These are phyloP conservation scores for Falco punctatus DNA, from an alignment of 2,113 vertebrate genomes.

Conservation along the genomic window DNA sequence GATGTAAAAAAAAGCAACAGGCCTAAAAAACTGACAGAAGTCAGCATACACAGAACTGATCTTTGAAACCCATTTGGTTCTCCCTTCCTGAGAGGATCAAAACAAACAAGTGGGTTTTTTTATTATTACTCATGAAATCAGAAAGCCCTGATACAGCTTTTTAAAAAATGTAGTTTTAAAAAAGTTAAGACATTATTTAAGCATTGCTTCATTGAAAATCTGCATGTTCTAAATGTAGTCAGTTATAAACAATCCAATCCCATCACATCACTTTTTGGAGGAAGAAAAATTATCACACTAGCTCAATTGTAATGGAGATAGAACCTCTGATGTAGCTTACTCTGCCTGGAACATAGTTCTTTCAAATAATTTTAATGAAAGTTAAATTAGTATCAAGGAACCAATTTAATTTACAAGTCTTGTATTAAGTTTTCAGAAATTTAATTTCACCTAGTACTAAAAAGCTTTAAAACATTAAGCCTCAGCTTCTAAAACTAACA, in stretches of 20 bases:
- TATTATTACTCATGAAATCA: not conserved
- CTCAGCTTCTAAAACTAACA: not conserved
- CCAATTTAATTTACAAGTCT: not conserved
- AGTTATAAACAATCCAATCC: not conserved
- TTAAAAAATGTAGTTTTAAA: not conserved
- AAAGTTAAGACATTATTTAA: not conserved
- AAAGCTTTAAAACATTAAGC: not conserved
- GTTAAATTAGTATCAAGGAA: slow-evolving; percentile 7
- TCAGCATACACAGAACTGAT: not conserved
- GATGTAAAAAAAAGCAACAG: not conserved
- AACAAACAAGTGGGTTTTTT: not conserved
- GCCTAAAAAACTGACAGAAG: not conserved
- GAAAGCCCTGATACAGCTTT: not conserved
- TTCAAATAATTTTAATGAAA: not conserved
- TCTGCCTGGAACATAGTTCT: not conserved
- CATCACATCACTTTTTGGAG: not conserved
- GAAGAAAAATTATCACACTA: not conserved
- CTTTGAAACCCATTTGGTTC: not conserved
- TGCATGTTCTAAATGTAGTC: not conserved
- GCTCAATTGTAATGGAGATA: not conserved
- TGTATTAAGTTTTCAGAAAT: not conserved
- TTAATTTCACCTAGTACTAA: not conserved
- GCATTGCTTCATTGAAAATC: not conserved
- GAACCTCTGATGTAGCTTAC: not conserved
- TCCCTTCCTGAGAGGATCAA: not conserved